Evolutionary conservation across 2,888 invertebrate species (phyloP).

Genomic region (Hypsopygia costalis): DNA sequence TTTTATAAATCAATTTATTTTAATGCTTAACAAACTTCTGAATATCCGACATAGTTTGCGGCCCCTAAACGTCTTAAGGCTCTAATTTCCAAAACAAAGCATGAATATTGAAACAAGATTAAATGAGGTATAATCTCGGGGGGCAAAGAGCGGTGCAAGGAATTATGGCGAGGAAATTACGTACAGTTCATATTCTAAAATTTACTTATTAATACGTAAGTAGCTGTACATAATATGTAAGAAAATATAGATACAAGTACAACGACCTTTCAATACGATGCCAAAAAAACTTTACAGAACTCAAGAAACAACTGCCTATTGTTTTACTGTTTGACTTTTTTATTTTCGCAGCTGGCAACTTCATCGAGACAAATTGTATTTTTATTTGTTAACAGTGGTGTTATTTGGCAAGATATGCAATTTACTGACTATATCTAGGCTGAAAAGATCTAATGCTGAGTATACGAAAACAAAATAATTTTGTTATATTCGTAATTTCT

Average conservation of each 20-base stretch:
- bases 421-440: too few species aligned
- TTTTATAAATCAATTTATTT: conserved; percentile 16
- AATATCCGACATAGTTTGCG: conserved; percentile 4
- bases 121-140: conserved; percentile 45
- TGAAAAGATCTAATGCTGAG: too few species aligned
- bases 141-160: conserved; percentile 27
- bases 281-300: too few species aligned
- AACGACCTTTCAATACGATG: too few species aligned
- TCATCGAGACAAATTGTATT: too few species aligned
- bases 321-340: neutral
- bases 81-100: conserved; percentile 32
- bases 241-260: too few species aligned
- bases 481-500: too few species aligned
- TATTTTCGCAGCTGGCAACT: neutral
- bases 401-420: too few species aligned
- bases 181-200: conserved; percentile 3
- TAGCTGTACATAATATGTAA: too few species aligned
- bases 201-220: neutral
- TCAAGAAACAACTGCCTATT: neutral
- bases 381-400: too few species aligned
- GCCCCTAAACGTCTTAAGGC: conserved; percentile 20
- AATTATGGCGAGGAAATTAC: conserved; percentile 1
- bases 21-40: conserved; percentile 4
- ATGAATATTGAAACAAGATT: conserved; percentile 55
- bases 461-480: too few species aligned